Conservation (phyloP, 2,113 vertebrate genomes). For the Syrmaticus mikado region DNA sequence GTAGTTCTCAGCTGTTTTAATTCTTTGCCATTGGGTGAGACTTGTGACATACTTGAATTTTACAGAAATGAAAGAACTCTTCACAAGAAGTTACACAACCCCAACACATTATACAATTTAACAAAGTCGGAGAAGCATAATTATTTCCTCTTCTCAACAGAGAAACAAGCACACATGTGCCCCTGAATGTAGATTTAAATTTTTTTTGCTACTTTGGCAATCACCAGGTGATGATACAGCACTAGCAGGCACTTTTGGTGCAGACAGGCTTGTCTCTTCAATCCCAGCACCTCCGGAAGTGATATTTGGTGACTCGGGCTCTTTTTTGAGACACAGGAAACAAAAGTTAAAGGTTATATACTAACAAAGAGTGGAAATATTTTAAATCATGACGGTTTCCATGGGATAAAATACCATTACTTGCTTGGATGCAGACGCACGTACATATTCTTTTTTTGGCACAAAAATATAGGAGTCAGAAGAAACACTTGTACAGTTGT, state of each 20-base stretch:
- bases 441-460: background rate
- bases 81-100: background rate
- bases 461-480: background rate
- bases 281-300: background rate
- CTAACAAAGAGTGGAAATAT: background rate
- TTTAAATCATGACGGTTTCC: background rate
- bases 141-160: background rate
- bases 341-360: background rate
- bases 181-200: background rate
- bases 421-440: background rate
- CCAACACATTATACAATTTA: background rate
- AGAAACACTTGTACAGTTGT: slow-evolving; percentile 32
- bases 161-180: rapidly evolving
- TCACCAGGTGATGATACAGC: background rate
- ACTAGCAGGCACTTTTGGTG: background rate
- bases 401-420: background rate
- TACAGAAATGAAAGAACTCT: background rate
- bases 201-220: background rate
- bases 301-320: background rate
- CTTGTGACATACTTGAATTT: background rate
- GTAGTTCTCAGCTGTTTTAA: background rate
- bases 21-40: background rate
- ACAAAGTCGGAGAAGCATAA: background rate
- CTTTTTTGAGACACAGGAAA: background rate
- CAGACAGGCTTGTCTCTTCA: background rate